phyloP scores from a whole-genome alignment of 2,888 invertebrate species.

The Pandemis cinnamomeana region DNA sequence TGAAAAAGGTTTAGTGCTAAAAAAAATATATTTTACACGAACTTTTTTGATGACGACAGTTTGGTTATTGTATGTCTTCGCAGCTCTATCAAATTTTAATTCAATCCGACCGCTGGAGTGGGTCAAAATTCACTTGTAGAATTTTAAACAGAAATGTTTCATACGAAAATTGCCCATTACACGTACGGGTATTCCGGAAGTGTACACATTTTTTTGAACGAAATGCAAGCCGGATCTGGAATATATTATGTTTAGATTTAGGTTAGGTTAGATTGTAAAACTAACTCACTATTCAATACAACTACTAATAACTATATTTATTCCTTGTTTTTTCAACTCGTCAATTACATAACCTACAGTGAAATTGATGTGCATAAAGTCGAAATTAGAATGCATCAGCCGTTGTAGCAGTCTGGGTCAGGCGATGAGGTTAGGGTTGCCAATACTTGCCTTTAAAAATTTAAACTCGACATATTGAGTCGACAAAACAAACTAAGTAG shows the following conservation, averaged over 20 bases:
- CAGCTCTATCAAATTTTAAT: no score
- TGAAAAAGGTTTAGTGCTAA: no score
- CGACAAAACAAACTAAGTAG: neutral
- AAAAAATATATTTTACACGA: no score
- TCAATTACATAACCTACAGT: conserved; percentile 73
- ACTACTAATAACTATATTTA: no score
- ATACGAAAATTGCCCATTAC: no score
- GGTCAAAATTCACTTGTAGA: no score
- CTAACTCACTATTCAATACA: no score
- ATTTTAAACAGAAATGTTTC: no score
- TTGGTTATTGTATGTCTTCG: no score
- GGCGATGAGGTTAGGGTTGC: conserved; percentile 53
- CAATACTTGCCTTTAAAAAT: neutral
- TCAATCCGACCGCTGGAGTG: no score
- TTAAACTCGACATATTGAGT: neutral
- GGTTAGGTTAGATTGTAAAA: neutral
- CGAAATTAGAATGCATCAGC: conserved; percentile 76
- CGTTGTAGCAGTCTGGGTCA: conserved; percentile 76
- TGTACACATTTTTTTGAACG: neutral
- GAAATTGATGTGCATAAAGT: conserved; percentile 75
- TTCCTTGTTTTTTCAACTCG: conserved; percentile 57
- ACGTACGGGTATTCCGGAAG: neutral
- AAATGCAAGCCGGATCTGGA: neutral
- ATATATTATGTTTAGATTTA: neutral
- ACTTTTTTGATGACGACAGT: no score